These are phyloP conservation scores for Hoplodrina blanda DNA, from an alignment of 2,888 invertebrate species.

Conservation along the genomic window DNA sequence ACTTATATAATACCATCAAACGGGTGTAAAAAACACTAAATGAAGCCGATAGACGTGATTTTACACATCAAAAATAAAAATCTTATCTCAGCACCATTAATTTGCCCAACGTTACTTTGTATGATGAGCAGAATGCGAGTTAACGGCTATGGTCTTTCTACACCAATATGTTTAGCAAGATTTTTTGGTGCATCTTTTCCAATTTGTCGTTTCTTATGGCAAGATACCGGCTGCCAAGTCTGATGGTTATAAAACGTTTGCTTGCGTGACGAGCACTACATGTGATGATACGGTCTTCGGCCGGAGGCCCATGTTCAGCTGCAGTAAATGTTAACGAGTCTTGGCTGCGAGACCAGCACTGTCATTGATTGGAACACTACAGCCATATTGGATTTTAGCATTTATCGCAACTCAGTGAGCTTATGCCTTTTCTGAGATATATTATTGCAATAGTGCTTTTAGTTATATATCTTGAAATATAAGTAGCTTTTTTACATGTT, in stretches of 20 bases:
- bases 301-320: slow-evolving; percentile 24
- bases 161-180: too few relatives aligned
- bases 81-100: too few relatives aligned
- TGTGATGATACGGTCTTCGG: slow-evolving; percentile 12
- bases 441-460: background rate
- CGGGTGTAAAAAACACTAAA: too few relatives aligned
- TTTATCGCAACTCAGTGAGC: background rate
- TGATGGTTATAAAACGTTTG: slow-evolving; percentile 5
- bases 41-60: too few relatives aligned
- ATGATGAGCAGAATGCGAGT: too few relatives aligned
- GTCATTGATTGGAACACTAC: slow-evolving; percentile 22
- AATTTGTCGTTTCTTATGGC: too few relatives aligned
- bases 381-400: background rate
- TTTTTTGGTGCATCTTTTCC: too few relatives aligned
- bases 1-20: too few relatives aligned
- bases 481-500: background rate
- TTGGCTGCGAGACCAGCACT: slow-evolving; percentile 16
- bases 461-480: background rate
- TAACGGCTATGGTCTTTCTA: too few relatives aligned
- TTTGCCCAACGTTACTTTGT: too few relatives aligned
- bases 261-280: slow-evolving; percentile 7
- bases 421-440: background rate
- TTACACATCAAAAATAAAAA: too few relatives aligned
- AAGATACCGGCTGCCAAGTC: background rate
- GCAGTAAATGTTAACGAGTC: slow-evolving; percentile 38